Conservation (phyloP, 2,113 vertebrate species). For the Ranitomeya variabilis region DNA sequence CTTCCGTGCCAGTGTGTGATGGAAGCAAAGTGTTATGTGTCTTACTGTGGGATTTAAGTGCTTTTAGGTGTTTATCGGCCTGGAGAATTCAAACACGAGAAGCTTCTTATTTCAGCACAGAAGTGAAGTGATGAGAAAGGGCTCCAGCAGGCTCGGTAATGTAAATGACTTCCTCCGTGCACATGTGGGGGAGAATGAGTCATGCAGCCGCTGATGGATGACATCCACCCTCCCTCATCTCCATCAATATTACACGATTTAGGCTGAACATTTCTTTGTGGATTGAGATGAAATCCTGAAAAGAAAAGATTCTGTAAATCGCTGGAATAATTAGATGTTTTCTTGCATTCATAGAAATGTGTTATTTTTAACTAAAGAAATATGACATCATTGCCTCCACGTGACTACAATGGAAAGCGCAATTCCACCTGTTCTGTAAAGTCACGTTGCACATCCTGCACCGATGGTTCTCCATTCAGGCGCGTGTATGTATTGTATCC, state of each 20-base stretch:
- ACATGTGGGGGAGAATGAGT: conserved; percentile 25
- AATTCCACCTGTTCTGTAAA: neutral
- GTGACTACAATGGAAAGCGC: neutral
- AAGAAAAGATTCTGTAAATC: neutral
- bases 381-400: neutral
- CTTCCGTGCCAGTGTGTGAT: conserved; percentile 13
- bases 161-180: conserved; percentile 2
- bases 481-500: neutral
- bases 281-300: neutral
- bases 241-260: conserved; percentile 21
- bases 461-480: neutral
- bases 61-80: conserved; percentile 39
- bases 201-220: neutral
- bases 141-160: conserved; percentile 1
- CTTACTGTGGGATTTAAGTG: conserved; percentile 29
- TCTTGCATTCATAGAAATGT: neutral
- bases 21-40: conserved; percentile 32
- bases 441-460: neutral
- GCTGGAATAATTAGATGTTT: conserved; percentile 10
- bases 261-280: neutral
- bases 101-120: conserved; percentile 10
- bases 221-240: neutral
- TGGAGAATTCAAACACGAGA: conserved; percentile 16
- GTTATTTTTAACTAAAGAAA: neutral
- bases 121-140: conserved; percentile 5